A percentile compares a stretch with the other conserved stretches of the same genome.
Conservation (phyloP, 2,888 invertebrate genomes). For the Periphyllus acericola region DNA sequence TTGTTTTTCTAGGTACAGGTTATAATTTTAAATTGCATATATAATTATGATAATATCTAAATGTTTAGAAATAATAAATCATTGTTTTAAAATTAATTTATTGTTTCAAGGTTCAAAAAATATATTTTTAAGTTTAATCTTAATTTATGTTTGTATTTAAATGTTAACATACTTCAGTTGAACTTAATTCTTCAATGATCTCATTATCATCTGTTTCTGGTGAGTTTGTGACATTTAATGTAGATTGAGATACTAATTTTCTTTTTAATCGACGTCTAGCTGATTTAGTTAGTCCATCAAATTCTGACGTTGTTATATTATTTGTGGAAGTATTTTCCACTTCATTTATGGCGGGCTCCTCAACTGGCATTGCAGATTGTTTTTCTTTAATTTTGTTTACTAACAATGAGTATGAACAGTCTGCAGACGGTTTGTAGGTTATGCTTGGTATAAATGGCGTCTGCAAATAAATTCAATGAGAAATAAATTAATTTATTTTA, state of each 20-base stretch:
- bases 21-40: too few species aligned
- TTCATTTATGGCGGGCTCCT: constrained; percentile 32
- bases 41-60: too few species aligned
- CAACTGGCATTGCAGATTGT: constrained; percentile 64
- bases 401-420: constrained; percentile 88
- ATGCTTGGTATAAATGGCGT: constrained; percentile 74
- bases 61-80: background rate
- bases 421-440: constrained; percentile 83
- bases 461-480: constrained; percentile 66
- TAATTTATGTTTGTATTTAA: too few species aligned
- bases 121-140: too few species aligned
- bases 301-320: constrained; percentile 31
- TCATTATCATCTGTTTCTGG: constrained; percentile 52
- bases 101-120: too few species aligned
- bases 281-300: constrained; percentile 62
- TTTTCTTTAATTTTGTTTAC: constrained; percentile 86
- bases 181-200: constrained; percentile 33
- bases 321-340: constrained; percentile 7
- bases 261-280: constrained; percentile 61
- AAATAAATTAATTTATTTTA: constrained; percentile 56
- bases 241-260: constrained; percentile 60
- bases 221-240: constrained; percentile 38
- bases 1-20: too few species aligned
- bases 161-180: constrained; percentile 24
- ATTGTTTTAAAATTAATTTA: background rate